These are phyloP conservation scores for Halesus radiatus DNA, from an alignment of 1,140 invertebrate species.

Conservation along the genomic window DNA sequence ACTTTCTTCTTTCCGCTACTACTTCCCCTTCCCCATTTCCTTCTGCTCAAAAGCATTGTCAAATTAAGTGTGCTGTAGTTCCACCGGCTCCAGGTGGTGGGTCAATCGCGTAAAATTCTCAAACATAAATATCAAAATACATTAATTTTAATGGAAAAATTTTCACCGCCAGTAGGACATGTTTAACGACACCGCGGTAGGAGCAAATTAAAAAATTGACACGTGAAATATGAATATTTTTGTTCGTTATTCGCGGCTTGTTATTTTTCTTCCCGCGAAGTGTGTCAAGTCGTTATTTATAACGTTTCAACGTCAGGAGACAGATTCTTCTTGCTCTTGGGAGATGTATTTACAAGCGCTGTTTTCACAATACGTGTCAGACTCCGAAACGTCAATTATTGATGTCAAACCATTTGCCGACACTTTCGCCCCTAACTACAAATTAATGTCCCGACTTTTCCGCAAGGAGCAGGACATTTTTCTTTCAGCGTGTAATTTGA, in stretches of 20 bases:
- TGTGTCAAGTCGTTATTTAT: constrained; percentile 36
- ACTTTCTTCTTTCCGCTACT: no score
- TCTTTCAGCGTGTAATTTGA: no score
- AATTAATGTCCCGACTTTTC: background rate
- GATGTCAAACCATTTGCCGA: constrained; percentile 25
- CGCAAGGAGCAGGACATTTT: no score
- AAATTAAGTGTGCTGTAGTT: no score
- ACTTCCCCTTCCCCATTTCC: no score
- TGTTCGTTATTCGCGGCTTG: constrained; percentile 15
- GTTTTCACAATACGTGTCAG: constrained; percentile 28
- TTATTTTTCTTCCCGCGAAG: constrained; percentile 15
- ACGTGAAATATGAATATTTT: constrained; percentile 29
- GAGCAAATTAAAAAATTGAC: constrained; percentile 23
- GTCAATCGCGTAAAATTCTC: no score
- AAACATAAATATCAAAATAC: no score
- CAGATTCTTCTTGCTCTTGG: background rate
- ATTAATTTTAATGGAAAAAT: no score
- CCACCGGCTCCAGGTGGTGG: no score
- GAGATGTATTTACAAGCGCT: constrained; percentile 25
- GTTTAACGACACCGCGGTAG: constrained; percentile 9
- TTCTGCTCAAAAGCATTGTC: no score
- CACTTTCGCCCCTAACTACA: background rate
- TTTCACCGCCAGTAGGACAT: background rate
- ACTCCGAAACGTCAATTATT: constrained; percentile 29
- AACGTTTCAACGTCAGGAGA: constrained; percentile 25